Conservation (phyloP, 2,113 vertebrate genomes). For the Monopterus albus region DNA sequence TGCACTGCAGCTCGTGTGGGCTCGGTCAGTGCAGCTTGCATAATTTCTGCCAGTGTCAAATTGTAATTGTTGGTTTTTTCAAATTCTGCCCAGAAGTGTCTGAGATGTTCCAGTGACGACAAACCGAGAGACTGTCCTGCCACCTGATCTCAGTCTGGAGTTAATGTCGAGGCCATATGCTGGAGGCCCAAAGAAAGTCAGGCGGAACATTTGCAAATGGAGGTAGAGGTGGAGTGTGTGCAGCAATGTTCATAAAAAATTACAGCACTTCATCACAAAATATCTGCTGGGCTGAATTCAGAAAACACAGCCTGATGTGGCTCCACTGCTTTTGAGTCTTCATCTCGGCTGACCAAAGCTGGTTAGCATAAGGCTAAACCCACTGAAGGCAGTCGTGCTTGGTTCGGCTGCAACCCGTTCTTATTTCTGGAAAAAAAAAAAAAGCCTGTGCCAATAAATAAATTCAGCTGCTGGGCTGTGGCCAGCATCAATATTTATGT, state of each 20-base stretch:
- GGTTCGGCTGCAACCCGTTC: not conserved
- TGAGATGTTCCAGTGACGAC: no score
- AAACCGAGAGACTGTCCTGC: not conserved
- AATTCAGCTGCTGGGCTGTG: conserved; percentile 34
- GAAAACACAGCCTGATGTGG: not conserved
- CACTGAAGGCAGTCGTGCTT: not conserved
- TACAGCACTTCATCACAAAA: not conserved
- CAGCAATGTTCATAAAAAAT: conserved; percentile 3
- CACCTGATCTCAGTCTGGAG: not conserved
- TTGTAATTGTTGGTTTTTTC: not conserved
- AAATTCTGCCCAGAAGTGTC: no score
- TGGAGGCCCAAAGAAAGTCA: no score
- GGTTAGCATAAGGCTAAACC: not conserved
- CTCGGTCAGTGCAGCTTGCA: not conserved
- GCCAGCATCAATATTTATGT: conserved; percentile 63
- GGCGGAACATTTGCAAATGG: not conserved
- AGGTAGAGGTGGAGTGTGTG: not conserved
- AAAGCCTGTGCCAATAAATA: no score
- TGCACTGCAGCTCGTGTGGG: no score
- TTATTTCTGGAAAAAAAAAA: conserved; percentile 30
- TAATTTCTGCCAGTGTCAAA: not conserved
- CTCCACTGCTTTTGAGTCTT: not conserved
- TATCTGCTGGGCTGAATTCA: not conserved
- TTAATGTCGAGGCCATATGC: not conserved
- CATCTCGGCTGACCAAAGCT: not conserved